Evolutionary conservation across 2,888 invertebrate genomes (phyloP), one percentile per base, ranked within the genome.

Genomic region (Trimorus sp.): DNA sequence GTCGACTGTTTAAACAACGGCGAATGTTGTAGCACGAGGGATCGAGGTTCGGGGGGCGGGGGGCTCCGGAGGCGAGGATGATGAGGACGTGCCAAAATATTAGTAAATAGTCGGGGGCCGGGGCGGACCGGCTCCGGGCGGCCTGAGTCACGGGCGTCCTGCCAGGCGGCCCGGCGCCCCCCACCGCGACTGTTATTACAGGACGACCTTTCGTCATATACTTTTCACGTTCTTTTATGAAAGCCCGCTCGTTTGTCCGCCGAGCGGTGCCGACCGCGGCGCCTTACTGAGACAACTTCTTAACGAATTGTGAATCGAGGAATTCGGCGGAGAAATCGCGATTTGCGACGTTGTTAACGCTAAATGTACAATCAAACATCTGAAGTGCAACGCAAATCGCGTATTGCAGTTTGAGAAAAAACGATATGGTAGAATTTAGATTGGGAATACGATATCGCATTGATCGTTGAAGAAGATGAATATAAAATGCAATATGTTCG

Each of bases 101-200:
- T 91, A 89, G 91, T 91, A 90, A 91, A 91, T 90, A 90, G 89
- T 88, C 14, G 60, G 14, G 16, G 1, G 89, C 87, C 87, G 14
- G 58, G 66, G 63, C 36, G 88, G 87, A 89, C 85, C 16, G n/a
- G 77, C 82, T 88, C 87, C 85, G 86, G 89, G 88, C 86, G 89
- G 88, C 88, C 87, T 87, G 77, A 79, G 70, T 58, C 75, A 80
- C 83, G 85, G 84, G 82, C 86, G 81, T 82, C 90, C 90, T 84
- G 90, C 90, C 88, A 90, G 63, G 69, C 38, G 56, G 89, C 89
- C 88, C 85, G 90, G 86, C 89, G 81, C 26, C 26, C 90, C 91
- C 91, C 90, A 90, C 87, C 84, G 91, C 73, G 90, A 66, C 45
- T 60, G 68, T 78, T 71, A 76, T 76, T 76, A 79, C 83, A 77